Base-by-base conservation (phyloP, 2,888 invertebrate genomes). In the Lathronympha strigana region DNA sequence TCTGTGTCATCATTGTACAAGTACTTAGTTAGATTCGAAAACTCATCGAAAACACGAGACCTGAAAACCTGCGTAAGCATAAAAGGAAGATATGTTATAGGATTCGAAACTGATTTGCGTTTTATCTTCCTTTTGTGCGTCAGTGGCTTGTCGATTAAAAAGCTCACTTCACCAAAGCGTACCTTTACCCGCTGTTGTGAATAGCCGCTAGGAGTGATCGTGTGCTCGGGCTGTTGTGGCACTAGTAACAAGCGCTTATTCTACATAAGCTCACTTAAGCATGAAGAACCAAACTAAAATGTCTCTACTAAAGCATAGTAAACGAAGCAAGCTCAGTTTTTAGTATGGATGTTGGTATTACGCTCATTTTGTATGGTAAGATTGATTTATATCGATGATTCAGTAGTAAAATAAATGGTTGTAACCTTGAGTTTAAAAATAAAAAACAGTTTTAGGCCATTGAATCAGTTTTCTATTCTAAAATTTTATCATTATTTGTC, bases 241-340 rank as follows among this genome's bases (percentile, higher is more conserved):
- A 81, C 74, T 79, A 79, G 80, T 79, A 77, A 79, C 76, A 73
- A 84, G 83, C 83, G 75, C 78, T 75, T 77, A 81, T 72, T 76
- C 81, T 84, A 85, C 76, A 61, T 68, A 83, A 84, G 83, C 78
- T 76, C 79, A 79, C 77, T 76, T 74, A 86, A 86, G 87, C 85
- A 76, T 79, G 75, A 80, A 74, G 76, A 76, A 80, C 76, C 80
- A 81, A 79, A 77, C 77, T 76, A 78, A 79, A 77, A 73, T 71
- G 72, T 78, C 71, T 80, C 86, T 87, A 88, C 80, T 68, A 61
- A 88, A 87, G 88, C 88, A 77, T 77, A 75, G 78, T 84, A 82
- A 67, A 81, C 79, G 69, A 89, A 86, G 85, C 85, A 80, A 84
- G 84, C 83, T 83, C 78, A 73, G 79, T 76, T 72, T 71, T 69